Evolutionary conservation across 2,797 vertebrate genomes (phyloP).

Genomic region (Alca torda): DNA sequence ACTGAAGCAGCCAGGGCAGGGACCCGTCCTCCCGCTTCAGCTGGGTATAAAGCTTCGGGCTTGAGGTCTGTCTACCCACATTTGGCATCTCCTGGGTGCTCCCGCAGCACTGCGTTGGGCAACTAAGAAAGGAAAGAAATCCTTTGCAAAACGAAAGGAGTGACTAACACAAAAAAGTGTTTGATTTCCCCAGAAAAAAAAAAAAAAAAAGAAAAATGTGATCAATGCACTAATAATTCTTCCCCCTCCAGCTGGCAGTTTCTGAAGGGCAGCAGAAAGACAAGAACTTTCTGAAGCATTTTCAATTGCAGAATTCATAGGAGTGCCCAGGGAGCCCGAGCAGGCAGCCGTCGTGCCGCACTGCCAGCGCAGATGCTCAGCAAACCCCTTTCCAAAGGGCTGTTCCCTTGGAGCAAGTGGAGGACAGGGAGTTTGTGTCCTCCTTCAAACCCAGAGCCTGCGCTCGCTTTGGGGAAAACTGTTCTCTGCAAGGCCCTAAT

Average conservation of each 20-base stretch:
- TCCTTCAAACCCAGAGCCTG: background rate
- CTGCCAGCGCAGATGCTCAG: accelerated
- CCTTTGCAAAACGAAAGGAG: background rate
- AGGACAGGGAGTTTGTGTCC: background rate
- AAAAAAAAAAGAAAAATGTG: background rate
- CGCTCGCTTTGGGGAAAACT: background rate
- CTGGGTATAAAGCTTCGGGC: background rate
- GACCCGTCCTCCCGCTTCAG: background rate
- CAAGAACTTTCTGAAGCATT: background rate
- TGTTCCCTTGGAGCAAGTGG: accelerated
- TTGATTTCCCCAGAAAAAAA: background rate
- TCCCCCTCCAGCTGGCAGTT: background rate
- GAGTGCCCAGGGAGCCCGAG: background rate
- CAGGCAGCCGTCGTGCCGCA: accelerated
- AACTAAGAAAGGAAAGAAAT: background rate
- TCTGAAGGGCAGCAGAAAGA: slow-evolving; percentile 26
- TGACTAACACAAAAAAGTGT: background rate
- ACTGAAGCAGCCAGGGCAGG: background rate
- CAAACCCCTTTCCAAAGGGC: background rate
- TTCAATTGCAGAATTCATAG: background rate
- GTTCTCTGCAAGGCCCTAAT: background rate
- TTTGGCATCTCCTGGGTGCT: background rate
- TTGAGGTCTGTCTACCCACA: background rate
- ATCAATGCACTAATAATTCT: background rate
- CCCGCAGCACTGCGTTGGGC: background rate